A percentile compares a stretch with the other conserved stretches of the same genome.
Conservation (phyloP, 2,797 vertebrate genomes). For the Eptatretus atami region DNA sequence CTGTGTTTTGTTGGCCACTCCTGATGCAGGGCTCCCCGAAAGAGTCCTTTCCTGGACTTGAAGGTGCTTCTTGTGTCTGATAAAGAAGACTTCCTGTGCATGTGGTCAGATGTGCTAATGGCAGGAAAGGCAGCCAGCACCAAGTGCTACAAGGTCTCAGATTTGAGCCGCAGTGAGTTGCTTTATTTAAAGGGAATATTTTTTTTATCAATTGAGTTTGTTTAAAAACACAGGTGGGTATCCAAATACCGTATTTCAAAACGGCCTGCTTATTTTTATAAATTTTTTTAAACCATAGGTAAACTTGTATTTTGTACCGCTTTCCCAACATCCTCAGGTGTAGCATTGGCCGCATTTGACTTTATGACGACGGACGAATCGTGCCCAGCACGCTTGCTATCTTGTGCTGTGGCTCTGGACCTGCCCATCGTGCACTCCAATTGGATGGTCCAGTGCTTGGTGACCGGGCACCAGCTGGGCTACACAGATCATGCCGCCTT, state of each 20-base stretch:
- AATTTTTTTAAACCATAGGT: neutral
- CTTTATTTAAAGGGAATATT: too few relatives aligned
- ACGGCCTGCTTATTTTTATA: too few relatives aligned
- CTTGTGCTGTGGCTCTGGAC: slow-evolving; percentile 23
- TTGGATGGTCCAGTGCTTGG: slow-evolving; percentile 75
- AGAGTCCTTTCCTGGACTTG: slow-evolving; percentile 41
- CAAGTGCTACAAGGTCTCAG: slow-evolving; percentile 27
- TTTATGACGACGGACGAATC: slow-evolving; percentile 37
- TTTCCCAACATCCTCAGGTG: slow-evolving; percentile 18
- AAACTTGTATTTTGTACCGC: neutral
- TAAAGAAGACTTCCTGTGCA: slow-evolving; percentile 26
- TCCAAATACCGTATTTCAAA: too few relatives aligned
- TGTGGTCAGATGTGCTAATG: slow-evolving; percentile 52
- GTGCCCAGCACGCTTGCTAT: slow-evolving; percentile 35
- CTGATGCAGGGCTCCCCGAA: slow-evolving; percentile 37
- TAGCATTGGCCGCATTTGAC: slow-evolving; percentile 38
- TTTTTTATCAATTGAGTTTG: neutral
- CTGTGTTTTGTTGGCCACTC: neutral
- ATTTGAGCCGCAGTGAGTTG: slow-evolving; percentile 28
- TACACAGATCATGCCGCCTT: slow-evolving; percentile 41
- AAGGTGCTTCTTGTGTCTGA: slow-evolving; percentile 47
- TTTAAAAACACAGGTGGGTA: neutral
- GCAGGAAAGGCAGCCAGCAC: slow-evolving; percentile 39
- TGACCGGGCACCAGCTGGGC: slow-evolving; percentile 35
- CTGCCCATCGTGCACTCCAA: slow-evolving; percentile 54